Conservation (phyloP, 2,113 vertebrate genomes). For the Anoura caudifer region DNA sequence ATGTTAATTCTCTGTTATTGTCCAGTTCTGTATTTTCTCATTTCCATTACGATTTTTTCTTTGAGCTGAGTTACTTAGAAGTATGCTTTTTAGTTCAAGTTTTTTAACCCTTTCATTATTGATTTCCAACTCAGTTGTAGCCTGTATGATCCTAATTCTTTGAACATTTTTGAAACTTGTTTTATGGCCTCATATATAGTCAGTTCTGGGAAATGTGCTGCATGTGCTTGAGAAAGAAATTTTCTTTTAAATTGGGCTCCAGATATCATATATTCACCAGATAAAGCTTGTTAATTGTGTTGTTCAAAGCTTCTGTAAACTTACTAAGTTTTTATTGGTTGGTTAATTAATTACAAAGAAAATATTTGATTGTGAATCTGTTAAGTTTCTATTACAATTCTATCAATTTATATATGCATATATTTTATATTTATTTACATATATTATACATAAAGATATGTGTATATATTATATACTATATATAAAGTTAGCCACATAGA, state of each 20-base stretch:
- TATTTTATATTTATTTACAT: neutral
- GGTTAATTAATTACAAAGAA: neutral
- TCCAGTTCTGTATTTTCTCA: neutral
- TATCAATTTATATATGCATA: neutral
- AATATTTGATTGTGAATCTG: neutral
- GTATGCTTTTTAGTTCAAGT: neutral
- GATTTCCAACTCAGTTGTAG: neutral
- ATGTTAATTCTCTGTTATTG: neutral
- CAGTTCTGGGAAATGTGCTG: neutral
- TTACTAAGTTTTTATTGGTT: neutral
- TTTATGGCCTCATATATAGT: neutral
- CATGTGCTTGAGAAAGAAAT: neutral
- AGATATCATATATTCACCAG: neutral
- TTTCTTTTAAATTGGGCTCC: neutral
- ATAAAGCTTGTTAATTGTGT: neutral
- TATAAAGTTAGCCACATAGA: neutral
- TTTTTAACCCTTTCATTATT: neutral
- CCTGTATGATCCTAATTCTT: neutral
- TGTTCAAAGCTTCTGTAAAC: neutral
- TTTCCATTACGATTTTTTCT: neutral
- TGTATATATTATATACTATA: neutral
- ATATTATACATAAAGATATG: neutral
- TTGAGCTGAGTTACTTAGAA: neutral
- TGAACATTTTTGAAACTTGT: neutral
- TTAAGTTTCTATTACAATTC: neutral